phyloP scores from a whole-genome alignment of 2,797 vertebrate species.

The Takifugu rubripes region DNA sequence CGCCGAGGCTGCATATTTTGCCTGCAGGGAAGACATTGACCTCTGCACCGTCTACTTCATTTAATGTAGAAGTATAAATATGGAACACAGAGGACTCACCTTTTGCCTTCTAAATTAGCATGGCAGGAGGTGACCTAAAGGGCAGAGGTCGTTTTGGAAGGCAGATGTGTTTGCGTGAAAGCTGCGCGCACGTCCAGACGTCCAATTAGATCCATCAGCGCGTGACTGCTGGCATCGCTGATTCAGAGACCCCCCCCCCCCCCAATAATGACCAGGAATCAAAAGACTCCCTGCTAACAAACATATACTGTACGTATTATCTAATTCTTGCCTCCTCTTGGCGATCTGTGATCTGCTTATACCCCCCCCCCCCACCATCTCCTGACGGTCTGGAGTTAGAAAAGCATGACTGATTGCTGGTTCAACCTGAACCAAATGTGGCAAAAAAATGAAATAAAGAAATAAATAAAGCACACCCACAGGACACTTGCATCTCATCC shows the following conservation, averaged over 20 bases:
- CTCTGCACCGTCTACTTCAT: conserved; percentile 69
- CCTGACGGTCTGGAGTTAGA: conserved; percentile 53
- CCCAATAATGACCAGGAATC: conserved; percentile 40
- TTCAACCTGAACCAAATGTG: conserved; percentile 49
- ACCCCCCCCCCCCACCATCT: conserved; percentile 18
- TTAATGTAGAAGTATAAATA: conserved; percentile 71
- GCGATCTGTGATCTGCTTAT: conserved; percentile 54
- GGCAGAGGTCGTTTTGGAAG: conserved; percentile 56
- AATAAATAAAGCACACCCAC: conserved; percentile 42
- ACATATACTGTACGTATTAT: conserved; percentile 43
- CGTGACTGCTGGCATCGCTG: conserved; percentile 20
- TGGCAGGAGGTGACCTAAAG: conserved; percentile 40
- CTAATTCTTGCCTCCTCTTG: conserved; percentile 19
- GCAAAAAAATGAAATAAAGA: conserved; percentile 17
- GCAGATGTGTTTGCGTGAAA: conserved; percentile 54
- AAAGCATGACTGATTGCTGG: conserved; percentile 60
- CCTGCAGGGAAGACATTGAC: conserved; percentile 44
- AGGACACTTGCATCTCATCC: conserved; percentile 64
- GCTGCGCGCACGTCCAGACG: conserved; percentile 50
- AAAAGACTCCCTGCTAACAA: conserved; percentile 25
- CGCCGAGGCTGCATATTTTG: conserved; percentile 54
- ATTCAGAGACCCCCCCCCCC: conserved; percentile 14
- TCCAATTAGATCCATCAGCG: conserved; percentile 57
- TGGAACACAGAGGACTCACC: conserved; percentile 60
- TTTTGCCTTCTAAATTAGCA: conserved; percentile 47